Evolutionary conservation across 1,140 invertebrate genomes (phyloP).

Genomic region (Melipona quadrifasciata): DNA sequence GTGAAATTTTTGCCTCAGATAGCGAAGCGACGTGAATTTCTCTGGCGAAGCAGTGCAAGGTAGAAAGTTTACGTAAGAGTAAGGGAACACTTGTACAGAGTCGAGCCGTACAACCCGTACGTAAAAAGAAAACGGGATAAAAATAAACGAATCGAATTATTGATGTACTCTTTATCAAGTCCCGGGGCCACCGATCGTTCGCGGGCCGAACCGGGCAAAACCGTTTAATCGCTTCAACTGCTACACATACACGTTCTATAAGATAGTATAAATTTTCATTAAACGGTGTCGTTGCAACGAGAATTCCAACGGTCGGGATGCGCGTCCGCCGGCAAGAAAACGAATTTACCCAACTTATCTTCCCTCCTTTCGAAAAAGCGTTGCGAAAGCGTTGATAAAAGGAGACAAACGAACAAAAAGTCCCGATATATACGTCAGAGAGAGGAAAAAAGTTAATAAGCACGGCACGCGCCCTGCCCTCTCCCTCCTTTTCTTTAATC

Average conservation of each 20-base stretch:
- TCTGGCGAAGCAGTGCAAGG: background rate
- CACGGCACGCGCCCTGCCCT: slow-evolving; percentile 73
- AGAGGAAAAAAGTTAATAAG: slow-evolving; percentile 74
- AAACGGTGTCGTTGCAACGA: background rate
- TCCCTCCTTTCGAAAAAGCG: slow-evolving; percentile 19
- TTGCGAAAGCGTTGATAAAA: slow-evolving; percentile 47
- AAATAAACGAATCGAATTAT: slow-evolving; percentile 2
- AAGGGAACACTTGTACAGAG: background rate
- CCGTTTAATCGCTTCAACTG: background rate
- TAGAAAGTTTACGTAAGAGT: slow-evolving; percentile 15
- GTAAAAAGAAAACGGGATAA: background rate
- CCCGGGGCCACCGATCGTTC: too few species aligned
- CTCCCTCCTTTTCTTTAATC: slow-evolving; percentile 42
- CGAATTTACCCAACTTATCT: slow-evolving; percentile 1
- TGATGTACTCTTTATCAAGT: slow-evolving; percentile 8
- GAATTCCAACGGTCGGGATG: slow-evolving; percentile 8
- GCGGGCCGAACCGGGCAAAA: background rate
- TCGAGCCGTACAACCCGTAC: background rate
- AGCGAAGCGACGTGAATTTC: slow-evolving; percentile 1
- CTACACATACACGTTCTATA: background rate
- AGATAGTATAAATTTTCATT: slow-evolving; percentile 31
- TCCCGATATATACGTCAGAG: slow-evolving; percentile 33
- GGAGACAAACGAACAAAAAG: slow-evolving; percentile 28
- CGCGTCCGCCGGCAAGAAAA: background rate
- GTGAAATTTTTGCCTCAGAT: slow-evolving; percentile 8